A percentile compares a stretch with the other conserved stretches of the same genome.
phyloP scores from a whole-genome alignment of 1,140 invertebrate species.

The Watersipora subatra region DNA sequence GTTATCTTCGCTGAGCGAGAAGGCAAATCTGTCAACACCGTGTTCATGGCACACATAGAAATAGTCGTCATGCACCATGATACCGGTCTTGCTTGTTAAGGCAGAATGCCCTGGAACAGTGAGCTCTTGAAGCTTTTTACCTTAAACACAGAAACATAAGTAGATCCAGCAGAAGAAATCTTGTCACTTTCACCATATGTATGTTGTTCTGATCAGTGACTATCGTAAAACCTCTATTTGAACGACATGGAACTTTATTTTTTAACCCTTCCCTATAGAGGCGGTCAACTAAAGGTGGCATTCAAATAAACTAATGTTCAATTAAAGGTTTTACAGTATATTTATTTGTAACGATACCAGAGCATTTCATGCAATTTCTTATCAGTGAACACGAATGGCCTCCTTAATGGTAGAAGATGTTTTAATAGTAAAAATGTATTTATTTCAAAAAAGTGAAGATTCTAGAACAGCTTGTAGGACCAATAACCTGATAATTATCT shows the following conservation, averaged over 20 bases:
- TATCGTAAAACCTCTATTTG: neutral
- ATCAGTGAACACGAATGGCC: too few species aligned
- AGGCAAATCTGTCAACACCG: neutral
- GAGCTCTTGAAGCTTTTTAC: neutral
- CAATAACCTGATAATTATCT: too few species aligned
- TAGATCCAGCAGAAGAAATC: neutral
- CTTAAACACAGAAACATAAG: neutral
- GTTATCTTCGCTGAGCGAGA: neutral
- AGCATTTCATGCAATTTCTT: too few species aligned
- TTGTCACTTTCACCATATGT: neutral
- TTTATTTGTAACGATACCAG: too few species aligned
- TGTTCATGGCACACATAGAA: neutral
- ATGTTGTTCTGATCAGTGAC: neutral
- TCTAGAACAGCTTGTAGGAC: too few species aligned
- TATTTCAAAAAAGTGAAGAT: too few species aligned
- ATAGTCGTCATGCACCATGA: neutral
- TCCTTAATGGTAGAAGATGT: too few species aligned
- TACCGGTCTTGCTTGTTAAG: neutral
- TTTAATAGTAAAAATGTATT: too few species aligned
- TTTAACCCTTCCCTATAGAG: neutral
- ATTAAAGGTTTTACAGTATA: too few species aligned
- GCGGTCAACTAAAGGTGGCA: too few species aligned
- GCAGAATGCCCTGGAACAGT: neutral
- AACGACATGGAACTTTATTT: neutral
- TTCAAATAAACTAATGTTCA: too few species aligned